phyloP scores from a whole-genome alignment of 2,888 invertebrate genomes.

The Frankliniella intonsa region DNA sequence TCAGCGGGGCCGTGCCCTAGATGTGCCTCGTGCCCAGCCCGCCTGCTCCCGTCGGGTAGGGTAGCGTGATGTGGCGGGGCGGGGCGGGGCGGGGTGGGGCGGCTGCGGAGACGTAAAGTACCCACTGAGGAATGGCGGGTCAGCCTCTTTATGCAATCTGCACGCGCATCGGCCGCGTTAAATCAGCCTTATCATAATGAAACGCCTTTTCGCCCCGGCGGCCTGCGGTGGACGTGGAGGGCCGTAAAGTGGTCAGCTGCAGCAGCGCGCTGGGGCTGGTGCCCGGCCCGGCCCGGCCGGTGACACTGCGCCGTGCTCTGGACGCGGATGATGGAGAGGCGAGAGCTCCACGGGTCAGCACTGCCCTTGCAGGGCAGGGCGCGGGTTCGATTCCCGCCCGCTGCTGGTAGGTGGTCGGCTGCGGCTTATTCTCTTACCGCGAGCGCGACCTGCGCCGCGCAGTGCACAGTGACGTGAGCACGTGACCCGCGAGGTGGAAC shows the following conservation, averaged over 20 bases:
- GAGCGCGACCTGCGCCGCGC: no score
- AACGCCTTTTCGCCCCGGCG: not conserved
- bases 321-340: not conserved
- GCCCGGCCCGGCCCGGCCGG: not conserved
- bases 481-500: no score
- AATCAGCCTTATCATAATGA: slow-evolving; percentile 20
- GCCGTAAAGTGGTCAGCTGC: not conserved
- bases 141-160: not conserved
- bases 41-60: not conserved
- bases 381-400: no score
- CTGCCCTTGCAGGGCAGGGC: no score
- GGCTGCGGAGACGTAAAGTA: not conserved
- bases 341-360: no score
- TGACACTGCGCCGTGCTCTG: not conserved
- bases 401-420: no score
- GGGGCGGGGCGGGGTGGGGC: not conserved
- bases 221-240: not conserved
- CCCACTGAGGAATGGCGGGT: not conserved
- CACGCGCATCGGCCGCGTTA: not conserved
- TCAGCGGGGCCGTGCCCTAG: not conserved
- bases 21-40: not conserved
- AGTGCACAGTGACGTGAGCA: no score
- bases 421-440: no score
- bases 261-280: not conserved
- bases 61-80: slow-evolving; percentile 1